phyloP scores from a whole-genome alignment of 2,888 invertebrate species.

The Meiosimyza decipiens region DNA sequence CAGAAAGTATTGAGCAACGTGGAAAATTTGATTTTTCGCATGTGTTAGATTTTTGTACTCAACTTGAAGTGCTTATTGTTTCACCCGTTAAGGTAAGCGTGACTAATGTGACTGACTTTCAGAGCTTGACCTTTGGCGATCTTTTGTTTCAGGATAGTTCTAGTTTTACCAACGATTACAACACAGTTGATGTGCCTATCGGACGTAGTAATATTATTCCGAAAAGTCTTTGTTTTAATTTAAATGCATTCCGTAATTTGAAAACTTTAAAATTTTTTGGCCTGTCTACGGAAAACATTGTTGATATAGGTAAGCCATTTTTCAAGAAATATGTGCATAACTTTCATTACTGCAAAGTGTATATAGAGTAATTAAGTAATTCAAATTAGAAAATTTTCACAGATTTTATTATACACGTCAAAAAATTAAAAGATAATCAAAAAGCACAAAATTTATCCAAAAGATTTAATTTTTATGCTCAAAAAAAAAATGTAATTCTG shows the following conservation, averaged over 20 bases:
- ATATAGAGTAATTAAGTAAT: too few relatives aligned
- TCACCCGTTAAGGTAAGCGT: constrained; percentile 61
- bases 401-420: too few relatives aligned
- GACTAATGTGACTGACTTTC: background rate
- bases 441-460: too few relatives aligned
- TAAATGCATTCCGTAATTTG: constrained; percentile 86
- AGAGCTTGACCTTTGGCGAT: background rate
- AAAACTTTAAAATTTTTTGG: constrained; percentile 76
- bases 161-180: constrained; percentile 57
- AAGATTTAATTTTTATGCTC: too few relatives aligned
- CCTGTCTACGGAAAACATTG: constrained; percentile 77
- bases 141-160: constrained; percentile 46
- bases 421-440: too few relatives aligned
- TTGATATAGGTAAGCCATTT: constrained; percentile 65
- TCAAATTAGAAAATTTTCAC: too few relatives aligned
- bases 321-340: too few relatives aligned
- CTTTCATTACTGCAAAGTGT: too few relatives aligned
- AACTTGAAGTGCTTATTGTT: constrained; percentile 71
- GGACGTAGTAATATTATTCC: constrained; percentile 88
- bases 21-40: constrained; percentile 92
- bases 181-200: constrained; percentile 69
- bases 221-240: constrained; percentile 81
- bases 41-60: constrained; percentile 87
- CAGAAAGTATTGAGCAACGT: constrained; percentile 76
- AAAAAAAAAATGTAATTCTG: too few relatives aligned